Percentiles rank a stretch among this genome's conserved stretches.
phyloP scores from a whole-genome alignment of 2,113 vertebrate species.

The Clarias macrocephalus region DNA sequence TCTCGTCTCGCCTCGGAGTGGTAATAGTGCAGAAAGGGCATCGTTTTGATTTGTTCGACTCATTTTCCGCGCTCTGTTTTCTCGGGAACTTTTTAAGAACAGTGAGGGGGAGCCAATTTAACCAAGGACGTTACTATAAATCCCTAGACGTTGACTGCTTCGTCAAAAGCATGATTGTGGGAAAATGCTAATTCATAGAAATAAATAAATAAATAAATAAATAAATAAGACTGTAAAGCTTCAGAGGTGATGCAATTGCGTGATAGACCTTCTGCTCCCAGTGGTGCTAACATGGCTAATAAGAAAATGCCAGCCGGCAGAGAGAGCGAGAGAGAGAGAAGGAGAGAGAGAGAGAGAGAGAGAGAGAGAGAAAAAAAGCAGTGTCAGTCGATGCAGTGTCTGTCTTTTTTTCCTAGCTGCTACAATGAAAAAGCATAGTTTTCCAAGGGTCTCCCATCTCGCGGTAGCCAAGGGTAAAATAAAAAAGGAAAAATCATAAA shows the following conservation, averaged over 20 bases:
- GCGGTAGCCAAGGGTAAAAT: neutral
- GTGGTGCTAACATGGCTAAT: neutral
- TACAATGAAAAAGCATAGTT: neutral
- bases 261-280: neutral
- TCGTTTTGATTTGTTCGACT: slow-evolving; percentile 41
- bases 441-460: too few species aligned
- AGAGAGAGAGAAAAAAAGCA: neutral
- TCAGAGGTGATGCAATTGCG: neutral
- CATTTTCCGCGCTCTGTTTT: slow-evolving; percentile 27
- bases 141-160: neutral
- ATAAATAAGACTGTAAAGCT: neutral
- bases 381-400: neutral
- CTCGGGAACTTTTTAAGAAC: slow-evolving; percentile 22
- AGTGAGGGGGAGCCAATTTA: slow-evolving; percentile 18
- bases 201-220: slow-evolving; percentile 16
- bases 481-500: too few species aligned
- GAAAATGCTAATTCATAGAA: neutral
- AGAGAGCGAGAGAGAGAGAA: slow-evolving; percentile 5
- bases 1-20: slow-evolving; percentile 27
- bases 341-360: neutral
- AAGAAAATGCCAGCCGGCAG: neutral
- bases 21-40: slow-evolving; percentile 29
- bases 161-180: neutral
- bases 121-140: neutral
- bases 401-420: neutral